Conservation (phyloP, 2,797 vertebrate species). For the Gymnopithys bicolor region DNA sequence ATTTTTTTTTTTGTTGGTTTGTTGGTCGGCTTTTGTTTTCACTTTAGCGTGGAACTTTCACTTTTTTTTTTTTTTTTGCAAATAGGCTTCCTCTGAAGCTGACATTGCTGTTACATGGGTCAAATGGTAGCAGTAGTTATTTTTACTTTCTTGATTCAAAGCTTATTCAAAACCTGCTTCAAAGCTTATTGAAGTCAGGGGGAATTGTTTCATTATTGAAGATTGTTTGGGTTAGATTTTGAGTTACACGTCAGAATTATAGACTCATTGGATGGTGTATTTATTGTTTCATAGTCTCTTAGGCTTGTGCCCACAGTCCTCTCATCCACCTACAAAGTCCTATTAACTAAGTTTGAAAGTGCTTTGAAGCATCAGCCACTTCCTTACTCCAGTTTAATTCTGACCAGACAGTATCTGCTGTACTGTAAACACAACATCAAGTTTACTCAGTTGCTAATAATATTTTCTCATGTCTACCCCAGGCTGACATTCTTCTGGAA, state of each 20-base stretch:
- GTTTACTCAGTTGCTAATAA: background rate
- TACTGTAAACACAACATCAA: background rate
- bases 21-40: background rate
- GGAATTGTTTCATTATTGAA: background rate
- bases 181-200: background rate
- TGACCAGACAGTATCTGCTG: background rate
- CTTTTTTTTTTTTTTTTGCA: background rate
- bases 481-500: background rate
- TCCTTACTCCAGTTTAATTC: background rate
- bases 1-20: background rate
- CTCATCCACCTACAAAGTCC: background rate
- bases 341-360: background rate
- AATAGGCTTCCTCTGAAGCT: background rate
- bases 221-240: background rate
- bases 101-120: background rate
- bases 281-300: background rate
- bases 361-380: background rate
- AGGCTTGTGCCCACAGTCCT: background rate
- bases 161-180: background rate
- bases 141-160: background rate
- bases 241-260: background rate
- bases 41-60: background rate
- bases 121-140: background rate
- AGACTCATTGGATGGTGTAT: background rate
- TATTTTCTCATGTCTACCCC: background rate